Percentiles rank a stretch among this genome's conserved stretches.
These are phyloP conservation scores for Rattus norvegicus DNA, from an alignment of 2,113 vertebrate species.

Conservation along the genomic window GRCr8 NC_086020.1:26709001-26709500, in stretches of 20 bases:
- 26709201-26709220: background rate
- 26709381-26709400: background rate
- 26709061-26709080: slow-evolving; percentile 69
- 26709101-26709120: slow-evolving; percentile 65
- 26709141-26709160: slow-evolving; percentile 40
- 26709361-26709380: background rate
- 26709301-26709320: background rate
- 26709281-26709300: background rate
- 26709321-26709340: background rate
- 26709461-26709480: background rate
- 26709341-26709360: background rate
- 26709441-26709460: background rate
- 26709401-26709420: background rate
- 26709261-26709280: background rate
- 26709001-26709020: slow-evolving; percentile 74
- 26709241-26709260: background rate
- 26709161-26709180: slow-evolving; percentile 4
- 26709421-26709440: no score
- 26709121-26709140: slow-evolving; percentile 36
- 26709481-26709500: no score
- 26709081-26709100: slow-evolving; percentile 56
- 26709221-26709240: background rate
- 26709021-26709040: slow-evolving; percentile 70
- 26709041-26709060: slow-evolving; percentile 67
- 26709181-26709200: background rate